A percentile compares a stretch with the other conserved stretches of the same genome.
Evolutionary conservation across 64 coral and sea anemone genomes (phyloP).

Genomic region (Montipora sp.): DNA sequence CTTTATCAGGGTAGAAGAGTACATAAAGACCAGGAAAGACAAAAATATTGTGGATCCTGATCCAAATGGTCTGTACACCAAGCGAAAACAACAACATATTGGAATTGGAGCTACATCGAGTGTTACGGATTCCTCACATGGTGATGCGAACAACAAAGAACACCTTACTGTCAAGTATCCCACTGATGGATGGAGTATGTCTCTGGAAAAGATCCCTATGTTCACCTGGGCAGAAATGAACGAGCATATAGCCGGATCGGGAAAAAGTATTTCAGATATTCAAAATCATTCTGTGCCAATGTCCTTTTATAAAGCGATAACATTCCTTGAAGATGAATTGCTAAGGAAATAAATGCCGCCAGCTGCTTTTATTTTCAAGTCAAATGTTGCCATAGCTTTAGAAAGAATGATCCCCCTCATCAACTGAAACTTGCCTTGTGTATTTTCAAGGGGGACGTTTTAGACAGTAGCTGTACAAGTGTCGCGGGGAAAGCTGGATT

Average conservation of each 20-base stretch:
- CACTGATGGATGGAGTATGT: too few species aligned
- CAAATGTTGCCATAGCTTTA: conserved; percentile 40
- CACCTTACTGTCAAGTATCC: too few species aligned
- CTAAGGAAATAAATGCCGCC: not conserved
- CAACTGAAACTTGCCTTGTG: conserved; percentile 13
- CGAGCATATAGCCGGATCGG: too few species aligned
- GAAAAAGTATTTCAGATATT: too few species aligned
- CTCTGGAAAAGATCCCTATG: too few species aligned
- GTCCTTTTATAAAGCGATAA: not conserved
- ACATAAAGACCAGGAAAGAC: conserved; percentile 30
- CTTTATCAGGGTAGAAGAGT: conserved; percentile 65
- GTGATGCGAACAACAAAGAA: not conserved
- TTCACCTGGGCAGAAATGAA: too few species aligned
- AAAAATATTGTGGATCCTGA: conserved; percentile 70
- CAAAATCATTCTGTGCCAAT: too few species aligned
- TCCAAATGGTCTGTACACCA: conserved; percentile 50
- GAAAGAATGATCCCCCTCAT: conserved; percentile 30
- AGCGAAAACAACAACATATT: conserved; percentile 12
- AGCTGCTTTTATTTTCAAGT: not conserved
- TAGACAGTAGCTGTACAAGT: conserved; percentile 12
- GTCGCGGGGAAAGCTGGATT: conserved; percentile 26
- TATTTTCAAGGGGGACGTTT: conserved; percentile 26
- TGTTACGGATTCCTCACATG: conserved; percentile 7
- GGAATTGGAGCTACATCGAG: not conserved
- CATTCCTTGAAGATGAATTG: conserved; percentile 10